Percentiles rank a stretch among this genome's conserved stretches.
Evolutionary conservation across 2,113 vertebrate genomes (phyloP).

Genomic region (Chloropsis hardwickii): DNA sequence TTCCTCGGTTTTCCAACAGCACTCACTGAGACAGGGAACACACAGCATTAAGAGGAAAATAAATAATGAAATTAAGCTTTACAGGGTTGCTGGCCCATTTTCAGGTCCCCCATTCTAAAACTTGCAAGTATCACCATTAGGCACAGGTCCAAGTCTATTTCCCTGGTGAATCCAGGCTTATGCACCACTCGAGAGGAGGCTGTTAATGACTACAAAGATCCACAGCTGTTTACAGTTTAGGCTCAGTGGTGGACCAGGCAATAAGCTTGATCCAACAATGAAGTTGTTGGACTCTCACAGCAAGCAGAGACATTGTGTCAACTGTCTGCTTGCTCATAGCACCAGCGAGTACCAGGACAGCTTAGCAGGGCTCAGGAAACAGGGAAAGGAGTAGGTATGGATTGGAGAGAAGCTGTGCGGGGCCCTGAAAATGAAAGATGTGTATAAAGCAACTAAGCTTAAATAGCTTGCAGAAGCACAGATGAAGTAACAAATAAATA

Average conservation of each 20-base stretch:
- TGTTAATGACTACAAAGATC: conserved; percentile 68
- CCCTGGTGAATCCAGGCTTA: conserved; percentile 55
- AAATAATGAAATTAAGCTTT: conserved; percentile 65
- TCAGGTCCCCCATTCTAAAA: conserved; percentile 66
- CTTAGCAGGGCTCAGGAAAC: not conserved
- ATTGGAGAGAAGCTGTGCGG: not conserved
- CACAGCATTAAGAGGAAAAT: conserved; percentile 43
- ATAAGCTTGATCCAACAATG: conserved; percentile 64
- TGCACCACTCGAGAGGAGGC: conserved; percentile 56
- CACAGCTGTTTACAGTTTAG: conserved; percentile 67
- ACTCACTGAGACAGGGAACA: conserved; percentile 6
- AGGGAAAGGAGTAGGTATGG: not conserved
- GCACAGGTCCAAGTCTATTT: conserved; percentile 52
- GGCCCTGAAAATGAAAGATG: not conserved
- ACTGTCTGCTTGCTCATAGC: conserved; percentile 23
- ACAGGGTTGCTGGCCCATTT: conserved; percentile 64
- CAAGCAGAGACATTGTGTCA: conserved; percentile 48
- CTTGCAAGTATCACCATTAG: conserved; percentile 62
- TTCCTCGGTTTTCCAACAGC: not conserved
- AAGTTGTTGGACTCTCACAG: conserved; percentile 58
- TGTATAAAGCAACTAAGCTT: not conserved
- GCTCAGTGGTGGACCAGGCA: conserved; percentile 63
- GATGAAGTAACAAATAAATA: not conserved
- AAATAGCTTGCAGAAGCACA: not conserved
- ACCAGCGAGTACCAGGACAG: not conserved